phyloP scores from a whole-genome alignment of 2,797 vertebrate species.

The Eulemur rubriventer region DNA sequence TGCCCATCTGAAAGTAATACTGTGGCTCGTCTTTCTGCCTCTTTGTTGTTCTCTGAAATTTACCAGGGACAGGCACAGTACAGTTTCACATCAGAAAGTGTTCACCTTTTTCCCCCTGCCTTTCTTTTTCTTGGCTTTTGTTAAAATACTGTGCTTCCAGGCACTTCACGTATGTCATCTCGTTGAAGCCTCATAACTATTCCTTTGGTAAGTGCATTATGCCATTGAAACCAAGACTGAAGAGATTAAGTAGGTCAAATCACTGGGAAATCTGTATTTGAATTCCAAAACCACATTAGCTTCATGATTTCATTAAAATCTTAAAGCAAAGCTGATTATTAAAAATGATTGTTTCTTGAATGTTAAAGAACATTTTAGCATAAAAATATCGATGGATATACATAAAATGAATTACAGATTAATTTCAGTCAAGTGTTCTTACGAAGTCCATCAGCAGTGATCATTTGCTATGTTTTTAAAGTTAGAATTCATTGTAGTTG shows the following conservation, averaged over 20 bases:
- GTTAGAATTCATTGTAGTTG: conserved; percentile 24
- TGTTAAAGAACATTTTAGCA: background rate
- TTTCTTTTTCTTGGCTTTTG: background rate
- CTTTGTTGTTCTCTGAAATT: background rate
- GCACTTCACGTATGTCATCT: background rate
- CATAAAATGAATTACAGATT: background rate
- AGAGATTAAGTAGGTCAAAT: conserved; percentile 16
- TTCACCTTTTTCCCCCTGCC: background rate
- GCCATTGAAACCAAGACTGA: background rate
- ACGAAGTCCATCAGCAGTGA: background rate
- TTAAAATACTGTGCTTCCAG: conserved; percentile 29
- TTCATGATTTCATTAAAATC: background rate
- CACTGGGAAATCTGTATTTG: conserved; percentile 2
- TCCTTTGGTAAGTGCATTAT: background rate
- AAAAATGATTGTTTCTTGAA: conserved; percentile 39
- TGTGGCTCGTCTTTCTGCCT: background rate
- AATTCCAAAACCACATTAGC: conserved; percentile 1
- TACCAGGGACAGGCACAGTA: background rate
- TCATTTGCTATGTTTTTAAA: conserved; percentile 26
- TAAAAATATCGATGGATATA: background rate
- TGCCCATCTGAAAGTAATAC: background rate
- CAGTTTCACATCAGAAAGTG: background rate
- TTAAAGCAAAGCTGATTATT: conserved; percentile 1
- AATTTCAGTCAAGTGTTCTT: conserved; percentile 4
- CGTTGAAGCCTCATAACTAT: background rate